Conservation (phyloP, 2,113 vertebrate species). For the Zeus faber region DNA sequence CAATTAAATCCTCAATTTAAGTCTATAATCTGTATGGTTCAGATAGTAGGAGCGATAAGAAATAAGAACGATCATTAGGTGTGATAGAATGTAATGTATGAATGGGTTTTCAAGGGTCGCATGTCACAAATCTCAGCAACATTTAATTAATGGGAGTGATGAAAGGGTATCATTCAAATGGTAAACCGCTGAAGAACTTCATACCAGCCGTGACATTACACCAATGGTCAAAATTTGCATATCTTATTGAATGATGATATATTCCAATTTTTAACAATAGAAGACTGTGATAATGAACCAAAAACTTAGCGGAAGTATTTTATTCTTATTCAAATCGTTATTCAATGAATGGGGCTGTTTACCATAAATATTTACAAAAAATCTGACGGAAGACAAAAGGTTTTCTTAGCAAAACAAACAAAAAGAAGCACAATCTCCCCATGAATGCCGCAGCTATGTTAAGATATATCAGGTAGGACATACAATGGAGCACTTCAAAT, state of each 20-base stretch:
- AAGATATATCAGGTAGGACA: constrained; percentile 1
- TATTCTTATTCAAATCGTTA: constrained; percentile 16
- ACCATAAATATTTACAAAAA: constrained; percentile 35
- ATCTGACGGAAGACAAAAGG: constrained; percentile 27
- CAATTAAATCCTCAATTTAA: neutral
- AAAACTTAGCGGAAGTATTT: constrained; percentile 43
- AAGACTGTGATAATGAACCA: constrained; percentile 33
- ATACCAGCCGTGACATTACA: constrained; percentile 62
- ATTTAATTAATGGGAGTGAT: constrained; percentile 15
- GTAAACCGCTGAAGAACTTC: constrained; percentile 21
- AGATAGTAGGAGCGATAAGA: neutral
- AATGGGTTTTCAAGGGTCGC: too few relatives aligned
- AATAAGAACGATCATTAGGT: constrained; percentile 3
- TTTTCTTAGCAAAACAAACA: constrained; percentile 38
- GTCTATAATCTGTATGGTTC: neutral
- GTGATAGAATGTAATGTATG: constrained; percentile 7
- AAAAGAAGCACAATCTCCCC: constrained; percentile 68
- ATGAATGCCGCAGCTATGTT: constrained; percentile 46
- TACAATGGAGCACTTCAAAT: constrained; percentile 38
- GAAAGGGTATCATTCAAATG: constrained; percentile 34
- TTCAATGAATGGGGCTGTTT: constrained; percentile 33
- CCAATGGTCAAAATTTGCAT: constrained; percentile 72
- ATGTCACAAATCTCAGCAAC: constrained; percentile 14
- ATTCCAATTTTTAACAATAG: constrained; percentile 27
- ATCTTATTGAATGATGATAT: constrained; percentile 48